A percentile compares a stretch with the other conserved stretches of the same genome.
phyloP scores from a whole-genome alignment of 2,888 invertebrate species.

The Meganola albula region DNA sequence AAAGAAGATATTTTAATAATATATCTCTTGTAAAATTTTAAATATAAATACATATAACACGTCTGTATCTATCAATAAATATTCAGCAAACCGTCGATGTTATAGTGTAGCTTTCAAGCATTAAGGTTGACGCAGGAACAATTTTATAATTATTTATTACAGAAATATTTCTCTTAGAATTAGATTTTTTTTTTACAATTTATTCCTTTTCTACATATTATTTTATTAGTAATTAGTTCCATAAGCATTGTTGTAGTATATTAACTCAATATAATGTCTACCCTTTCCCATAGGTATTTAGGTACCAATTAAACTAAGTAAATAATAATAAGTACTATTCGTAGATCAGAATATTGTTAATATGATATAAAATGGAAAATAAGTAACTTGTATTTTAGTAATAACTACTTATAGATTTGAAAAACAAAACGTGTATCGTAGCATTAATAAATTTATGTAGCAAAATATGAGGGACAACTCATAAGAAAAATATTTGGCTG shows the following conservation, averaged over 20 bases:
- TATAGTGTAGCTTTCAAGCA: conserved; percentile 53
- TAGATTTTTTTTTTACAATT: neutral
- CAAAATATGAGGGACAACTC: conserved; percentile 1
- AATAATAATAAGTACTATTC: too few relatives aligned
- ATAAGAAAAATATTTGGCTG: conserved; percentile 6
- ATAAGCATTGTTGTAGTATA: neutral
- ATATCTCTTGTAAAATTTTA: neutral
- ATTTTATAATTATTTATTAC: conserved; percentile 36
- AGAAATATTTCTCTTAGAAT: neutral
- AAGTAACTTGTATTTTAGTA: conserved; percentile 3
- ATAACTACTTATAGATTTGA: conserved; percentile 26
- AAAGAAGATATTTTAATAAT: neutral
- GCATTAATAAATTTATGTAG: conserved; percentile 41
- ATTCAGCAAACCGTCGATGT: conserved; percentile 71
- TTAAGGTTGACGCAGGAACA: conserved; percentile 74
- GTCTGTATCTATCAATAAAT: conserved; percentile 24
- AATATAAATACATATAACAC: conserved; percentile 3
- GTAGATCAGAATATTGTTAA: too few relatives aligned
- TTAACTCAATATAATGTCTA: neutral
- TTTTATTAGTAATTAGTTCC: neutral
- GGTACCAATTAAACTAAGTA: too few relatives aligned
- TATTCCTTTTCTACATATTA: neutral
- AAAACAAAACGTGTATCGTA: conserved; percentile 44
- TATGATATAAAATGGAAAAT: too few relatives aligned
- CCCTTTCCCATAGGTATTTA: too few relatives aligned